Percentiles rank a stretch among this genome's conserved stretches.
These are phyloP conservation scores for Cerceris ruficornis DNA, from an alignment of 2,888 invertebrate genomes.

Conservation along the genomic window DNA sequence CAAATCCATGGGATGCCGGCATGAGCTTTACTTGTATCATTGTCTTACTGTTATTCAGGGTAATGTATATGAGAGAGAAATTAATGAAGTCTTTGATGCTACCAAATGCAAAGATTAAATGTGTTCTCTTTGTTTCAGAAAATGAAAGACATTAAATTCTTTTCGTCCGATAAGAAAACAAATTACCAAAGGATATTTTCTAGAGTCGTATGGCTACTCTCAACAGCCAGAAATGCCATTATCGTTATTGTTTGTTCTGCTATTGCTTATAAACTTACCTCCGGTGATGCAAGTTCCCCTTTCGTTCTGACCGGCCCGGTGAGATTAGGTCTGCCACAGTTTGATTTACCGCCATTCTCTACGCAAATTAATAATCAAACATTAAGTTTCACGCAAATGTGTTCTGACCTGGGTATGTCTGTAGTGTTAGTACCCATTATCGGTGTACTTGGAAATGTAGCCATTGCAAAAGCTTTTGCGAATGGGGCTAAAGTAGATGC, in stretches of 20 bases:
- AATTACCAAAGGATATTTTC: slow-evolving; percentile 81
- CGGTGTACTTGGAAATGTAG: slow-evolving; percentile 95
- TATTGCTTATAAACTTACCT: slow-evolving; percentile 85
- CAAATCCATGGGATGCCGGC: slow-evolving; percentile 87
- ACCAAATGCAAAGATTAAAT: background rate
- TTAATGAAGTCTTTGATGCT: background rate
- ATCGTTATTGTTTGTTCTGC: slow-evolving; percentile 89
- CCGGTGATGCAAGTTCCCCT: slow-evolving; percentile 83
- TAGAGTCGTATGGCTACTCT: slow-evolving; percentile 89
- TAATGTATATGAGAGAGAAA: slow-evolving; percentile 80
- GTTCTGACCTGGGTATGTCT: slow-evolving; percentile 91
- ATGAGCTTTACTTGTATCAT: slow-evolving; percentile 89
- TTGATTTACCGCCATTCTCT: slow-evolving; percentile 88
- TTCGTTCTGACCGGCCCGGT: slow-evolving; percentile 90
- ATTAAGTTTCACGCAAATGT: slow-evolving; percentile 87
- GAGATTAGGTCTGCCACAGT: slow-evolving; percentile 88
- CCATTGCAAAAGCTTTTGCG: slow-evolving; percentile 96
- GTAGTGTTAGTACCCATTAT: slow-evolving; percentile 94
- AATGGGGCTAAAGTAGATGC: slow-evolving; percentile 92
- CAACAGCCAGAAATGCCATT: slow-evolving; percentile 92
- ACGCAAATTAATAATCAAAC: slow-evolving; percentile 85
- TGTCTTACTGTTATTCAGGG: slow-evolving; percentile 89
- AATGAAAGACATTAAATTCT: slow-evolving; percentile 87
- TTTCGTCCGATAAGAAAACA: slow-evolving; percentile 78
- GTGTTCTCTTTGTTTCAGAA: slow-evolving; percentile 82